Evolutionary conservation across 2,113 vertebrate species (phyloP).

Genomic region (Grantiella picta): DNA sequence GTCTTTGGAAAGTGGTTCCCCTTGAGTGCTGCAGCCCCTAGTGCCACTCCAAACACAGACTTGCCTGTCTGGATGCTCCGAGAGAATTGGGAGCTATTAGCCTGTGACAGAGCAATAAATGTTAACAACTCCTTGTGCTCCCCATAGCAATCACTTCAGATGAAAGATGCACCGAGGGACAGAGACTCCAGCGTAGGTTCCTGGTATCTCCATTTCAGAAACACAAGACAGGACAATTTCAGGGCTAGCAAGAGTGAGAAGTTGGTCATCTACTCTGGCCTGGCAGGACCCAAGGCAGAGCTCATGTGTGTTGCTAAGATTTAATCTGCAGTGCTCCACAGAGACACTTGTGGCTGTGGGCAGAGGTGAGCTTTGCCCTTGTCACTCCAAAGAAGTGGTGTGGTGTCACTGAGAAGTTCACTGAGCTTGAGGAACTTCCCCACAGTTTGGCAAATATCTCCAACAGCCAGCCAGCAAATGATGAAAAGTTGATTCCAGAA

Average conservation of each 20-base stretch:
- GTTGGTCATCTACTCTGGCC: neutral
- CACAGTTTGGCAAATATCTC: neutral
- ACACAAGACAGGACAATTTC: neutral
- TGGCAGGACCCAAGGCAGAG: neutral
- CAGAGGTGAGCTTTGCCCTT: neutral
- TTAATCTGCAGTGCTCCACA: neutral
- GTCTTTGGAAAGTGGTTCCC: neutral
- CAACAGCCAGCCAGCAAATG: neutral
- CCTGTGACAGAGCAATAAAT: neutral
- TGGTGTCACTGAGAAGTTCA: neutral
- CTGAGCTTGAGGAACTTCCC: constrained; percentile 3
- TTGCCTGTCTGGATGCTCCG: neutral
- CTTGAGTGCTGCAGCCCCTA: neutral
- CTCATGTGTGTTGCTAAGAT: neutral
- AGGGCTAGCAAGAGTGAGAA: neutral
- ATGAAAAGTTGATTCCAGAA: neutral
- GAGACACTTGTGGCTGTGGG: neutral
- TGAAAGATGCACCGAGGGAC: neutral
- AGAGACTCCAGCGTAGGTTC: neutral
- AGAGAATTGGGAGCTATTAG: neutral
- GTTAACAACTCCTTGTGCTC: neutral
- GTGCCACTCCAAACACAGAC: neutral
- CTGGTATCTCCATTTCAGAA: neutral
- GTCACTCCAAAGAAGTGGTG: neutral
- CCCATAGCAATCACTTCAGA: neutral